phyloP scores from a whole-genome alignment of 2,888 invertebrate species.

The Agonopterix arenella region DNA sequence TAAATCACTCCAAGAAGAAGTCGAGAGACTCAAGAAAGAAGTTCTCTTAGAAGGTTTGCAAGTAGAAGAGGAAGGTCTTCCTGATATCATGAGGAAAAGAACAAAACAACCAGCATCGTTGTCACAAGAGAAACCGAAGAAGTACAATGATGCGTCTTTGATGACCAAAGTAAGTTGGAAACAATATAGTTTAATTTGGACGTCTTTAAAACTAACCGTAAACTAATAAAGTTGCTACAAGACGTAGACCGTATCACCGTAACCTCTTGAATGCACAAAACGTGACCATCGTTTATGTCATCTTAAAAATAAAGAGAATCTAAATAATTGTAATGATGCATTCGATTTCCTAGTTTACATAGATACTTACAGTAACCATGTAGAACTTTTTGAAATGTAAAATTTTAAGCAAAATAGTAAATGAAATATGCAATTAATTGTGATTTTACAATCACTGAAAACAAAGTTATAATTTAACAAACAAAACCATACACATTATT shows the following conservation, averaged over 20 bases:
- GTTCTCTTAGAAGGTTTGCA: slow-evolving; percentile 88
- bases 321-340: too few relatives aligned
- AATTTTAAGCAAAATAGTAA: too few relatives aligned
- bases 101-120: slow-evolving; percentile 78
- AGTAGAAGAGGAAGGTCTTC: slow-evolving; percentile 89
- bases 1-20: slow-evolving; percentile 83
- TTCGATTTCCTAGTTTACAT: too few relatives aligned
- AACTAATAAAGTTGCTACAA: too few relatives aligned
- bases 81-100: slow-evolving; percentile 83
- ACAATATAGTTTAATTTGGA: neutral
- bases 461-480: neutral
- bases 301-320: neutral
- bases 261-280: too few relatives aligned
- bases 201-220: too few relatives aligned
- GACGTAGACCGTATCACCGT: too few relatives aligned
- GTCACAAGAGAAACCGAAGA: slow-evolving; percentile 66
- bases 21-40: slow-evolving; percentile 89
- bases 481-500: neutral
- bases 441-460: too few relatives aligned
- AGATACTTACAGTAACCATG: too few relatives aligned
- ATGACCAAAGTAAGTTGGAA: slow-evolving; percentile 50
- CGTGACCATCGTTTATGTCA: too few relatives aligned
- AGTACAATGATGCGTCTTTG: slow-evolving; percentile 65
- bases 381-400: too few relatives aligned
- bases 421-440: too few relatives aligned